Conservation (phyloP, 2,797 vertebrate genomes). For the Hydrocynus forskahlii region DNA sequence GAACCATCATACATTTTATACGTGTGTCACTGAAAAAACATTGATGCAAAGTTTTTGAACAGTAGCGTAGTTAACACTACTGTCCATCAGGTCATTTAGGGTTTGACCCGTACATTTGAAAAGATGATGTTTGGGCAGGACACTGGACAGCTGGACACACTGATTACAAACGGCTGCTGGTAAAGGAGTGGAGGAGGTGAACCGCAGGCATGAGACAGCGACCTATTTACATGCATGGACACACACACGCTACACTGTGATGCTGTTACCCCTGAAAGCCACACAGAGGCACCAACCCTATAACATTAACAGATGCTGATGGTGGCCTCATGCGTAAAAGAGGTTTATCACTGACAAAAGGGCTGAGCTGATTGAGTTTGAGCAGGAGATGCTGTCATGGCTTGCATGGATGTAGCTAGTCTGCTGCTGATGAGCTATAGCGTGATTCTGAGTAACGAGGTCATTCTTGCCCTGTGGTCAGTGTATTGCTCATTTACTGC, state of each 20-base stretch:
- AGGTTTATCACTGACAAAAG: slow-evolving; percentile 52
- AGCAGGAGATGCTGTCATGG: slow-evolving; percentile 33
- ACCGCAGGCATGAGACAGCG: neutral
- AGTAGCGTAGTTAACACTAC: neutral
- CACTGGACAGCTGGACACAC: neutral
- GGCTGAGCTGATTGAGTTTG: slow-evolving; percentile 29
- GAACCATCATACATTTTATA: too few relatives aligned
- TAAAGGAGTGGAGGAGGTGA: neutral
- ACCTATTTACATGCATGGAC: slow-evolving; percentile 24
- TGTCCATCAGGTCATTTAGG: neutral
- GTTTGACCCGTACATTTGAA: neutral
- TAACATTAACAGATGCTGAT: slow-evolving; percentile 46
- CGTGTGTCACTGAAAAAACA: too few relatives aligned
- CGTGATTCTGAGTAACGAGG: slow-evolving; percentile 32
- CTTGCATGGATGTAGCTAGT: slow-evolving; percentile 14
- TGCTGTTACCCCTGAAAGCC: slow-evolving; percentile 37
- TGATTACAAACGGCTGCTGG: neutral
- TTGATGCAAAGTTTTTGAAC: too few relatives aligned
- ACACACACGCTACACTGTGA: slow-evolving; percentile 14
- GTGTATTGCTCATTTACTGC: slow-evolving; percentile 29
- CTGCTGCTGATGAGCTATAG: slow-evolving; percentile 3
- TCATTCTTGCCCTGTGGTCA: slow-evolving; percentile 21
- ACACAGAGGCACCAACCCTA: slow-evolving; percentile 31
- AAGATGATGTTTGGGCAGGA: neutral
- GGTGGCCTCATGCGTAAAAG: slow-evolving; percentile 39